These are phyloP conservation scores for Torymus tubicola DNA, from an alignment of 2,888 invertebrate genomes.

Conservation along the genomic window DNA sequence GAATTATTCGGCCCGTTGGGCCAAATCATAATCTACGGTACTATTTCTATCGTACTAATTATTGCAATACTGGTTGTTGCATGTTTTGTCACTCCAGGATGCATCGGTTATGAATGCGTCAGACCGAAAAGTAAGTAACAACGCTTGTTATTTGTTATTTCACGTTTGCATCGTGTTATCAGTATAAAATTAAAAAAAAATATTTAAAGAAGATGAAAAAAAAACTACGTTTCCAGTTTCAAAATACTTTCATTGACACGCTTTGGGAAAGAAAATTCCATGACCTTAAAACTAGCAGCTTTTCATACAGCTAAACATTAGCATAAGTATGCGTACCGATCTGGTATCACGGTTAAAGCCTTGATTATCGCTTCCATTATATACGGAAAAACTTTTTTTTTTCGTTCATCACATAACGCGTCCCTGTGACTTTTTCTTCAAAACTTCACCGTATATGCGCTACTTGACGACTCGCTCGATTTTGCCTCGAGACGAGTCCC, in stretches of 20 bases:
- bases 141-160: too few relatives aligned
- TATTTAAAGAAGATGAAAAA: too few relatives aligned
- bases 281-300: background rate
- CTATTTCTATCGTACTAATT: conserved; percentile 68
- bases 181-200: too few relatives aligned
- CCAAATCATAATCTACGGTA: conserved; percentile 70
- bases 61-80: conserved; percentile 70
- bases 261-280: too few relatives aligned
- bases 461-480: background rate
- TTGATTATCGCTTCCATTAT: too few relatives aligned
- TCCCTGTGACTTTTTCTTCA: background rate
- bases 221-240: too few relatives aligned
- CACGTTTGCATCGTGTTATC: too few relatives aligned
- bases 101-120: conserved; percentile 74
- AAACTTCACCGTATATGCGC: background rate
- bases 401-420: too few relatives aligned
- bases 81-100: conserved; percentile 75
- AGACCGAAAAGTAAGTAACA: conserved; percentile 68
- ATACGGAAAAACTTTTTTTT: too few relatives aligned
- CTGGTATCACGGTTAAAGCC: background rate
- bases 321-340: background rate
- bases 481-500: conserved; percentile 2
- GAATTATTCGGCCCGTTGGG: conserved; percentile 73
- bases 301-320: background rate
- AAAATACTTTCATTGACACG: too few relatives aligned